Conservation (phyloP, 2,113 vertebrate genomes). For the Romanogobio albipinnatus region DNA sequence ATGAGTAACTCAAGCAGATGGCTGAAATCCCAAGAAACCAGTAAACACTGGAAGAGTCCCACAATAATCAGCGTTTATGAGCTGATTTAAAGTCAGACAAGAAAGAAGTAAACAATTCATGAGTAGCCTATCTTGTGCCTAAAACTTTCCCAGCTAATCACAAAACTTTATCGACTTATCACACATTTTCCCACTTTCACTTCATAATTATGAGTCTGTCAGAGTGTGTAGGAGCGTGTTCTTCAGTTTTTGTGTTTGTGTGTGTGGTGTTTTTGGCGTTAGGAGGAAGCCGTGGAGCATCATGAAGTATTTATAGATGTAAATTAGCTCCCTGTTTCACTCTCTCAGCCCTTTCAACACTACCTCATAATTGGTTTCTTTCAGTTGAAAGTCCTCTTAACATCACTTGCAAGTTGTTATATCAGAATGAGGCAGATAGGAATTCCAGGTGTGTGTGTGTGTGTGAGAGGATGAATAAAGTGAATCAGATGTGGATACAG, state of each 20-base stretch:
- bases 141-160: constrained; percentile 9
- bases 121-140: not conserved
- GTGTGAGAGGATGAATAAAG: constrained; percentile 13
- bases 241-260: not conserved
- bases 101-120: not conserved
- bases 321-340: constrained; percentile 27
- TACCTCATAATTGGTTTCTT: constrained; percentile 47
- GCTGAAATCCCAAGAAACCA: constrained; percentile 27
- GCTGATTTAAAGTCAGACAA: not conserved
- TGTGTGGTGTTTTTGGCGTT: not conserved
- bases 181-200: not conserved
- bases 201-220: not conserved
- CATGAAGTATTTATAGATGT: constrained; percentile 45
- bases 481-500: constrained; percentile 31
- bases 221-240: constrained; percentile 1
- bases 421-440: constrained; percentile 52
- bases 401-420: constrained; percentile 50
- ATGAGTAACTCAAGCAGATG: constrained; percentile 31
- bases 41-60: constrained; percentile 33
- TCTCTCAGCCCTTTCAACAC: not conserved
- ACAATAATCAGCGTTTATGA: not conserved
- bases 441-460: constrained; percentile 9
- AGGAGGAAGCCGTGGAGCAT: not conserved
- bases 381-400: constrained; percentile 40
- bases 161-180: not conserved